phyloP scores from a whole-genome alignment of 2,113 vertebrate species.

The Poeciliopsis occidentalis region DNA sequence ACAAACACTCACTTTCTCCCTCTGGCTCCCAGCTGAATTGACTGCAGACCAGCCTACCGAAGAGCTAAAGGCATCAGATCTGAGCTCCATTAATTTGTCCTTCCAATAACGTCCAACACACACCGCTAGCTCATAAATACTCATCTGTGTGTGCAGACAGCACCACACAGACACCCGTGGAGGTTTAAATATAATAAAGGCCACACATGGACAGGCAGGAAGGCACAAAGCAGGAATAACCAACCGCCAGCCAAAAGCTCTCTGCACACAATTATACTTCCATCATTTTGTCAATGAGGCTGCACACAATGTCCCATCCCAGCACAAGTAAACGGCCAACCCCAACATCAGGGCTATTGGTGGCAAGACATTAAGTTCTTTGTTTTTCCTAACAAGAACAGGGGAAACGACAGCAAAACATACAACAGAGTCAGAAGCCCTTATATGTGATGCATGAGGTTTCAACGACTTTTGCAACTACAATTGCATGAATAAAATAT shows the following conservation, averaged over 20 bases:
- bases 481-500: too few relatives aligned
- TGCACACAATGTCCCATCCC: neutral
- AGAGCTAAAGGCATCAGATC: conserved; percentile 40
- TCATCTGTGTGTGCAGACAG: neutral
- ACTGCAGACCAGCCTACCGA: conserved; percentile 29
- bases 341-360: neutral
- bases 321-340: neutral
- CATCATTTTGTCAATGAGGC: neutral
- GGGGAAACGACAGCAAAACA: neutral
- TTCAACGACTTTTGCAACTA: neutral
- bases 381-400: neutral
- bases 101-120: conserved; percentile 14
- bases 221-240: conserved; percentile 17
- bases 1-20: conserved; percentile 7
- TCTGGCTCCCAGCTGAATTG: conserved; percentile 15
- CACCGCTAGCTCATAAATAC: conserved; percentile 25
- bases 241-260: conserved; percentile 5
- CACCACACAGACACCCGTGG: neutral
- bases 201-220: conserved; percentile 15
- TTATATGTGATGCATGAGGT: neutral
- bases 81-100: conserved; percentile 45
- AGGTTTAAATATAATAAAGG: conserved; percentile 17
- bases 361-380: neutral
- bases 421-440: neutral
- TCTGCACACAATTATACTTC: neutral